A percentile compares a stretch with the other conserved stretches of the same genome.
phyloP scores from a whole-genome alignment of 1,140 invertebrate species.

The Drosophila saltans region DNA sequence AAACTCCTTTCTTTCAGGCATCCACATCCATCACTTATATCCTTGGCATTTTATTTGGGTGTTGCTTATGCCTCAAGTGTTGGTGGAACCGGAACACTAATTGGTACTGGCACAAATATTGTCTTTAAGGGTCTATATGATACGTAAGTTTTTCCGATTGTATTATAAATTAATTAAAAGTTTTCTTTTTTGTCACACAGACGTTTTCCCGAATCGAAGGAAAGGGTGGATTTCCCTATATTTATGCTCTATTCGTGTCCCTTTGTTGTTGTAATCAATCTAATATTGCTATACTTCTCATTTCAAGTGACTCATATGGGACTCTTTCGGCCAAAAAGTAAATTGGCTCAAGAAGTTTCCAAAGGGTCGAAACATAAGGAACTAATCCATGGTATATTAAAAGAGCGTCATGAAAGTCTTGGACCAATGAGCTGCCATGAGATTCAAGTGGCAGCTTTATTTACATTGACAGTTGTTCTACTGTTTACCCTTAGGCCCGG shows the following conservation, averaged over 20 bases:
- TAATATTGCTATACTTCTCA: slow-evolving; percentile 87
- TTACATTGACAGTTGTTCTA: slow-evolving; percentile 89
- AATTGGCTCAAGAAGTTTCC: slow-evolving; percentile 83
- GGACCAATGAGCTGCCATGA: slow-evolving; percentile 93
- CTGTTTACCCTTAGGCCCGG: slow-evolving; percentile 94
- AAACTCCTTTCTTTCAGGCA: slow-evolving; percentile 64
- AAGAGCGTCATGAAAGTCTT: slow-evolving; percentile 88
- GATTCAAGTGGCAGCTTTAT: slow-evolving; percentile 88
- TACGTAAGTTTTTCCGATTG: slow-evolving; percentile 79
- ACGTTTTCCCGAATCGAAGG: slow-evolving; percentile 84
- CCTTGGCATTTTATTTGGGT: slow-evolving; percentile 88
- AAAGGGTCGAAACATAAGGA: slow-evolving; percentile 84
- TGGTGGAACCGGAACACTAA: slow-evolving; percentile 93
- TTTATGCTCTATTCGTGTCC: slow-evolving; percentile 87
- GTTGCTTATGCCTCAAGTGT: slow-evolving; percentile 91
- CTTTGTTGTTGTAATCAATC: slow-evolving; percentile 88
- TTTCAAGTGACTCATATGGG: slow-evolving; percentile 90
- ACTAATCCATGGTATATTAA: slow-evolving; percentile 86
- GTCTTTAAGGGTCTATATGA: slow-evolving; percentile 91
- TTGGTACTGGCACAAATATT: slow-evolving; percentile 94
- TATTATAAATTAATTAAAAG: not conserved
- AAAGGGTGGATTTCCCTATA: slow-evolving; percentile 88
- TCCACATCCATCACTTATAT: slow-evolving; percentile 85
- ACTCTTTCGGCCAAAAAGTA: slow-evolving; percentile 86
- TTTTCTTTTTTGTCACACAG: slow-evolving; percentile 49